These are phyloP conservation scores for Hyles lineata DNA, from an alignment of 2,888 invertebrate species.

Conservation along the genomic window DNA sequence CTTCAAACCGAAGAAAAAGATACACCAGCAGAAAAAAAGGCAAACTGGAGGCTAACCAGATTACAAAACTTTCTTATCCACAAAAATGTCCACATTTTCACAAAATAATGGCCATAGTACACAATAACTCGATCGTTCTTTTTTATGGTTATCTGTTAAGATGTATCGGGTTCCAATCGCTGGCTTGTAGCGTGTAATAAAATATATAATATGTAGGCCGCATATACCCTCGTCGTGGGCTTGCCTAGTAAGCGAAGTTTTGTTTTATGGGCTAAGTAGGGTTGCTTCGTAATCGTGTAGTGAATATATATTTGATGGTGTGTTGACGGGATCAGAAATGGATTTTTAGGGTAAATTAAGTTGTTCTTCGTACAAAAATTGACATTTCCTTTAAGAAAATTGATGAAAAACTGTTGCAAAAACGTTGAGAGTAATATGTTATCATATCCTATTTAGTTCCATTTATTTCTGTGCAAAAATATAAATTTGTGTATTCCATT, in stretches of 20 bases:
- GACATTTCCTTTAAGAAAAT: too few relatives aligned
- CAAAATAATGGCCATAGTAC: constrained; percentile 37
- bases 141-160: constrained; percentile 40
- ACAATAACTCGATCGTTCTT: constrained; percentile 39
- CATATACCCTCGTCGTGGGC: not conserved
- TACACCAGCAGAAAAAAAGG: too few relatives aligned
- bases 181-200: constrained; percentile 38
- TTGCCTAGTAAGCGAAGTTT: not conserved
- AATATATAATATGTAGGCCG: constrained; percentile 34
- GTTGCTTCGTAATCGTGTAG: not conserved
- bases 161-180: constrained; percentile 37
- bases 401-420: too few relatives aligned
- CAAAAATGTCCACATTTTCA: constrained; percentile 33
- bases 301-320: not conserved
- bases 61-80: too few relatives aligned
- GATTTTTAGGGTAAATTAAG: not conserved
- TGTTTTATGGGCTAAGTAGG: not conserved
- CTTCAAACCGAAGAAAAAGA: too few relatives aligned
- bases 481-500: too few relatives aligned
- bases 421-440: too few relatives aligned
- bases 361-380: too few relatives aligned
- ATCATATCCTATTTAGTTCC: too few relatives aligned
- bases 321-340: not conserved
- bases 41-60: too few relatives aligned
- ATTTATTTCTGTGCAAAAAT: too few relatives aligned